A percentile compares a stretch with the other conserved stretches of the same genome.
Conservation (phyloP, 2,888 invertebrate species). For the Epinotia demarniana region DNA sequence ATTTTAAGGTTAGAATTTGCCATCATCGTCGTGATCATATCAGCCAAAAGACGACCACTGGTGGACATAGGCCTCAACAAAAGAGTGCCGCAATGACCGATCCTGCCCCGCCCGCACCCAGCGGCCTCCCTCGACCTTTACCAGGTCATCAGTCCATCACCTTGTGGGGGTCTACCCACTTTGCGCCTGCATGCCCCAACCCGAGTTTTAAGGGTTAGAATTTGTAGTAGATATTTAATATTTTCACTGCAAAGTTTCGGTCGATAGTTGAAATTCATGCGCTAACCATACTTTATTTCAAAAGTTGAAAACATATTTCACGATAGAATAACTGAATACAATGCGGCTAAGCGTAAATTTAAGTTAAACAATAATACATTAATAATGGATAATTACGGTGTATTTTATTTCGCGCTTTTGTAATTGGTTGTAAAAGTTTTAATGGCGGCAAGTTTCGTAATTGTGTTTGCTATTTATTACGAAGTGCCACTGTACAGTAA, state of each 20-base stretch:
- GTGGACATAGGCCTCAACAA: too few species aligned
- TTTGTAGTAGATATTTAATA: background rate
- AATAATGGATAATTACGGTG: constrained; percentile 26
- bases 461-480: background rate
- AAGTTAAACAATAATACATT: constrained; percentile 16
- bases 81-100: too few species aligned
- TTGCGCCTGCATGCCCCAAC: too few species aligned
- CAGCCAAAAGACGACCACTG: too few species aligned
- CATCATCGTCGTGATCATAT: too few species aligned
- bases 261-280: background rate
- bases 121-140: too few species aligned
- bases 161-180: too few species aligned
- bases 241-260: background rate
- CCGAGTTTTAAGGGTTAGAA: background rate
- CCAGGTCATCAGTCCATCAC: too few species aligned
- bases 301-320: constrained; percentile 30
- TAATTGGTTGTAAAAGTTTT: constrained; percentile 15
- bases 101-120: too few species aligned
- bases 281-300: background rate
- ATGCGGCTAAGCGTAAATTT: constrained; percentile 12
- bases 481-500: background rate
- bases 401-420: background rate
- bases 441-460: constrained; percentile 4
- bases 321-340: constrained; percentile 22
- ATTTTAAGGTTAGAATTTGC: too few species aligned